Percentiles rank a stretch among this genome's conserved stretches.
Conservation (phyloP, 2,113 vertebrate species). For the Lucifuga dentata region DNA sequence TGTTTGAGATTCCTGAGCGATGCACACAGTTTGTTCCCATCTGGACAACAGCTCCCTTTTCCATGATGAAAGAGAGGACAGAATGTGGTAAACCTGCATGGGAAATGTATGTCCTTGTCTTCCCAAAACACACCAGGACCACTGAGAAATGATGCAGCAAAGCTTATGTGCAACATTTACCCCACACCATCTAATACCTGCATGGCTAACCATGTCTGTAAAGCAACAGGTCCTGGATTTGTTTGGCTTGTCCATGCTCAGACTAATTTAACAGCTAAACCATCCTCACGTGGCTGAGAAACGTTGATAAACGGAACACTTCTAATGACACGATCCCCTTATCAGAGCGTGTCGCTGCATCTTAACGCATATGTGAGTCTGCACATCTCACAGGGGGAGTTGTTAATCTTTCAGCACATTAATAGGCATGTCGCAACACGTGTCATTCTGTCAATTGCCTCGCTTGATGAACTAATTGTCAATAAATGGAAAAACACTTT, state of each 20-base stretch:
- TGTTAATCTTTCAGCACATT: conserved; percentile 35
- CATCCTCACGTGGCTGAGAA: conserved; percentile 9
- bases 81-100: conserved; percentile 49
- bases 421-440: conserved; percentile 27
- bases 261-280: conserved; percentile 42
- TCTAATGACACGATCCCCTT: conserved; percentile 62
- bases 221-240: conserved; percentile 55
- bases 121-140: conserved; percentile 20
- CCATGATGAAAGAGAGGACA: conserved; percentile 35
- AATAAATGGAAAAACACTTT: conserved; percentile 16
- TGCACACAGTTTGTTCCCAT: conserved; percentile 50
- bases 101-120: conserved; percentile 33
- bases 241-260: conserved; percentile 39
- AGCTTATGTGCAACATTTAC: not conserved
- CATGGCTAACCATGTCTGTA: conserved; percentile 13
- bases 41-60: conserved; percentile 45
- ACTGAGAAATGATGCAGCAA: conserved; percentile 2
- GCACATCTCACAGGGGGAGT: conserved; percentile 20
- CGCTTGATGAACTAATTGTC: conserved; percentile 18
- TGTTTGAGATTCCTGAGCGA: conserved; percentile 58
- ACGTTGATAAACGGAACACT: conserved; percentile 43
- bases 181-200: conserved; percentile 14
- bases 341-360: conserved; percentile 68
- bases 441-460: conserved; percentile 21
- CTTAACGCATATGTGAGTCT: conserved; percentile 34